These are phyloP conservation scores for Micrasema longulum DNA, from an alignment of 1,140 invertebrate genomes.

Conservation along the genomic window DNA sequence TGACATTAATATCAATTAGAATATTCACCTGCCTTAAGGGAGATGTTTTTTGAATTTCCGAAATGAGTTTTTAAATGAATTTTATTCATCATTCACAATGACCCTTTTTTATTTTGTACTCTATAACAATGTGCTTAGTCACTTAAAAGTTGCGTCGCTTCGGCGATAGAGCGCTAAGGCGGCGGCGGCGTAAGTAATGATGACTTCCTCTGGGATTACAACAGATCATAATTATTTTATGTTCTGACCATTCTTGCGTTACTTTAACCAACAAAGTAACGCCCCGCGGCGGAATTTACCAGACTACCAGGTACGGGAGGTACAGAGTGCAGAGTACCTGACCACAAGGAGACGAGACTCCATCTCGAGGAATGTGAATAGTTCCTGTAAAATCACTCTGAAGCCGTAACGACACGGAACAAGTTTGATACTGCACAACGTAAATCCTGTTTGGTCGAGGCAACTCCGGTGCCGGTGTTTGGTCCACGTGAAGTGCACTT, in stretches of 20 bases:
- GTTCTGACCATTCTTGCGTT: constrained; percentile 1
- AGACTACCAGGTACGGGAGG: neutral
- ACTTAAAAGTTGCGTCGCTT: constrained; percentile 3
- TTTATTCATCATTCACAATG: neutral
- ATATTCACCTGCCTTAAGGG: too few relatives aligned
- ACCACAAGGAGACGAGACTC: neutral
- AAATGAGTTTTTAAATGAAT: too few relatives aligned
- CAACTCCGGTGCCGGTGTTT: neutral
- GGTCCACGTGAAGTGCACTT: constrained; percentile 21
- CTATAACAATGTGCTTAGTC: constrained; percentile 1
- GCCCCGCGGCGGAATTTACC: neutral
- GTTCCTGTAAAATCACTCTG: constrained; percentile 6
- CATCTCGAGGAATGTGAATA: neutral
- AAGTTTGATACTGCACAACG: neutral
- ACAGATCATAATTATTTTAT: constrained; percentile 17
- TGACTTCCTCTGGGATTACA: neutral
- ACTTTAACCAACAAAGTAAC: constrained; percentile 14
- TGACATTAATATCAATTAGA: too few relatives aligned
- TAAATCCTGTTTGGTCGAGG: constrained; percentile 22
- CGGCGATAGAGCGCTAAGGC: constrained; percentile 5
- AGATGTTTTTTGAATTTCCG: too few relatives aligned
- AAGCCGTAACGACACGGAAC: constrained; percentile 12
- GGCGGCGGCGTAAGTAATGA: neutral
- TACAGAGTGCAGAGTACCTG: neutral
- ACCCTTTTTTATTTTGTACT: neutral